Evolutionary conservation across 2,113 vertebrate genomes (phyloP), one percentile per base, ranked within the genome.

Genomic region (Pantherophis guttatus): DNA sequence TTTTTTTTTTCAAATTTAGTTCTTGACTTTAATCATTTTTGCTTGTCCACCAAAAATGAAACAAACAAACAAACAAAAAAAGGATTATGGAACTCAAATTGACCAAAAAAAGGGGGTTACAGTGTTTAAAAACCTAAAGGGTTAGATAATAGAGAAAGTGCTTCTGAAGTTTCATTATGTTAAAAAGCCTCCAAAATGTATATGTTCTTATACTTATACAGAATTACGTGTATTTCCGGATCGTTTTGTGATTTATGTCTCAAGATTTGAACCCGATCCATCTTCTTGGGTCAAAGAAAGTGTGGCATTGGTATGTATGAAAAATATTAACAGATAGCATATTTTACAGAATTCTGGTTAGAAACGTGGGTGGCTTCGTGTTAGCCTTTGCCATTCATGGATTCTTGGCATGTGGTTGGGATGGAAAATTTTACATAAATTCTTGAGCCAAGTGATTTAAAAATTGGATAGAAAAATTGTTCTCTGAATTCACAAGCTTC

Each of bases 221-320:
- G 99, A 98, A 19, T 96, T 99, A 91, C 97, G 97, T 95, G 96
- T 99, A 94, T 99, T 99, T 97, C 99, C 99, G 75, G 98, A 99
- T 58, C 98, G 98, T 94, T 98, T 98, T 95, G 98, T 99, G 24
- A 98, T 99, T 96, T 99, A 98, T 97, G 98, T 98, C 97, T 98
- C 97, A 97, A 97, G 97, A 94, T 97, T 97, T 92, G 97, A 98
- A 95, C 97, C 95, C 93, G 94, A 94, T 97, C 95, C 91, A 93
- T 97, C 96, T 91, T 94, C 94, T 95, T 97, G 95, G 96, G 92
- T 95, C 95, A 98, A 95, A 96, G 97, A 96, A 94, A 97, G 91
- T 95, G 95, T 88, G 96, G 96, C 95, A 93, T 90, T 95, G 97
- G 98, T 99, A 98, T 93, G 98, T 98, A 97, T 86, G 55, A 94